Conservation (phyloP, 2,113 vertebrate genomes). For the Cricetomys ansorgei region DNA sequence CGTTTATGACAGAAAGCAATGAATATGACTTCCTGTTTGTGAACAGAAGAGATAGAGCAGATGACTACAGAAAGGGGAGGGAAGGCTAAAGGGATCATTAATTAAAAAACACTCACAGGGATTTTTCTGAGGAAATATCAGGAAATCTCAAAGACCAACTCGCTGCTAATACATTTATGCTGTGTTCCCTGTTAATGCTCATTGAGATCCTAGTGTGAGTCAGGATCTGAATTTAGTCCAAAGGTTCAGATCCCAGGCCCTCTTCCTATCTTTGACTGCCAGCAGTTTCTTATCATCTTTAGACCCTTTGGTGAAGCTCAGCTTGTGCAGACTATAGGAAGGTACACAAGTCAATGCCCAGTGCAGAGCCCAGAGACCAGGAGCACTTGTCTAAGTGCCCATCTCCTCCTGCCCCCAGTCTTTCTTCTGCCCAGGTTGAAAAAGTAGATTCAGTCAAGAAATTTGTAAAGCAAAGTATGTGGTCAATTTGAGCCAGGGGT, state of each 20-base stretch:
- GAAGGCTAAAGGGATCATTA: conserved; percentile 27
- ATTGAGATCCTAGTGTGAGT: neutral
- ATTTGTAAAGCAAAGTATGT: neutral
- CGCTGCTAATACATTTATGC: neutral
- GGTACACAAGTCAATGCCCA: neutral
- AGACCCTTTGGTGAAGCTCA: neutral
- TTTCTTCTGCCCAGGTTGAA: neutral
- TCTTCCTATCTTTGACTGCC: neutral
- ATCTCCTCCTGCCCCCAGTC: neutral
- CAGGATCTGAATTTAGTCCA: neutral
- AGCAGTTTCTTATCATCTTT: neutral
- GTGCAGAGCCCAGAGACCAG: no score
- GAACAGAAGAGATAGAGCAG: neutral
- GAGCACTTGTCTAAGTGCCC: neutral
- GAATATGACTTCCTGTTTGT: conserved; percentile 43
- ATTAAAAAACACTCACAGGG: conserved; percentile 21
- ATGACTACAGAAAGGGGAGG: neutral
- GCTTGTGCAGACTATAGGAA: neutral
- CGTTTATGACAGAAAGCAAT: conserved; percentile 37
- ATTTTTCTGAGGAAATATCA: conserved; percentile 53
- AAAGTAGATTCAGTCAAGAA: neutral
- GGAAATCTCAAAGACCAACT: conserved; percentile 15
- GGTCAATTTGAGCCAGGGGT: neutral
- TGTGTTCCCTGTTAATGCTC: neutral
- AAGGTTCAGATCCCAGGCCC: neutral